These are phyloP conservation scores for Sparidentex hasta DNA, from an alignment of 2,797 vertebrate species.

Conservation along the genomic window DNA sequence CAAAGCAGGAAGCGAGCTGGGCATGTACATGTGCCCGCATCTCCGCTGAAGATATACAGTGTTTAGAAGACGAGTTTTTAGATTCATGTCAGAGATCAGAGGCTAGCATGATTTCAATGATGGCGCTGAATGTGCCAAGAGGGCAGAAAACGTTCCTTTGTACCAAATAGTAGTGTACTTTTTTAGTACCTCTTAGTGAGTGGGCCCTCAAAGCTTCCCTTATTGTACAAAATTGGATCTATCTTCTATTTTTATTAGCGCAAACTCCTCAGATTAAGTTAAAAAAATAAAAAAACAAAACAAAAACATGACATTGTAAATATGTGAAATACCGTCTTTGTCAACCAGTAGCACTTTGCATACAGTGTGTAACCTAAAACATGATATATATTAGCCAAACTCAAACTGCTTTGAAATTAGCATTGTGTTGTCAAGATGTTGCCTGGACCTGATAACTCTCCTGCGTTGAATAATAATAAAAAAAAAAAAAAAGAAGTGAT, in stretches of 20 bases:
- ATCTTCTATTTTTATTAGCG: slow-evolving; percentile 62
- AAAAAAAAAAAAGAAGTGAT: slow-evolving; percentile 12
- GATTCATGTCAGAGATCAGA: slow-evolving; percentile 8
- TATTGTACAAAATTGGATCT: slow-evolving; percentile 51
- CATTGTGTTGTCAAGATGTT: slow-evolving; percentile 13
- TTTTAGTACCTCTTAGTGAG: slow-evolving; percentile 30
- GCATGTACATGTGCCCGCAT: slow-evolving; percentile 28
- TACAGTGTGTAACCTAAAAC: slow-evolving; percentile 50
- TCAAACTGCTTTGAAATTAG: slow-evolving; percentile 57
- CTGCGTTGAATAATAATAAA: slow-evolving; percentile 67
- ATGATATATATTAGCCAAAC: slow-evolving; percentile 42
- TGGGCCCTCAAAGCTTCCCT: slow-evolving; percentile 58
- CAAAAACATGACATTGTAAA: slow-evolving; percentile 64
- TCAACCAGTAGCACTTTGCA: slow-evolving; percentile 59
- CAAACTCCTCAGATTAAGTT: slow-evolving; percentile 59
- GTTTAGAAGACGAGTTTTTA: slow-evolving; percentile 10
- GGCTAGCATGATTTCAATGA: slow-evolving; percentile 35
- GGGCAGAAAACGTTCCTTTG: slow-evolving; percentile 50
- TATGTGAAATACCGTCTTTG: slow-evolving; percentile 70
- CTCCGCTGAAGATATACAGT: slow-evolving; percentile 22
- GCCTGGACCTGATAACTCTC: slow-evolving; percentile 57
- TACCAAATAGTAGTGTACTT: slow-evolving; percentile 46
- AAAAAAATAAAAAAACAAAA: too few relatives aligned
- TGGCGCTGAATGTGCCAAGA: slow-evolving; percentile 57
- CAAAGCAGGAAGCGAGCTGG: slow-evolving; percentile 40